These are phyloP conservation scores for Pantherophis alleghaniensis DNA, from an alignment of 2,797 vertebrate genomes.

Conservation along the genomic window DNA sequence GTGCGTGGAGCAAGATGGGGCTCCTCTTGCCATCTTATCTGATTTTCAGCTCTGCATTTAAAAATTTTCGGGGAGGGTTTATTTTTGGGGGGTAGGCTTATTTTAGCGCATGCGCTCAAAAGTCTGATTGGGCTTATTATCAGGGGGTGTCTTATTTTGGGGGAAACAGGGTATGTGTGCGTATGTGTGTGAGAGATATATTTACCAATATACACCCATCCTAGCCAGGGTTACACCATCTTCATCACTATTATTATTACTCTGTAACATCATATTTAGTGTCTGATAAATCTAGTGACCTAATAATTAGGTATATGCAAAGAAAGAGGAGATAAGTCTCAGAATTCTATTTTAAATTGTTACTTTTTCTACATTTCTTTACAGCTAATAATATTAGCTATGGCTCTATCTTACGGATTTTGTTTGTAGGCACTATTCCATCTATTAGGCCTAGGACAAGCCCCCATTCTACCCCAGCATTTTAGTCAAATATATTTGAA, in stretches of 20 bases:
- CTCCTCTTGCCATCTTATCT: too few species aligned
- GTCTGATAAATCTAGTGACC: neutral
- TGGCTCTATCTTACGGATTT: neutral
- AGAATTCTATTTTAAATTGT: neutral
- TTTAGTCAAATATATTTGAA: neutral
- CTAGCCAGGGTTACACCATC: neutral
- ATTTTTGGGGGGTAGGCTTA: too few species aligned
- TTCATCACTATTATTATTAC: neutral
- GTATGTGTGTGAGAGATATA: neutral
- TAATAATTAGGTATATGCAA: neutral
- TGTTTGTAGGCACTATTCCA: neutral
- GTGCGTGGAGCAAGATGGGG: too few species aligned
- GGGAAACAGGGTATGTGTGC: too few species aligned
- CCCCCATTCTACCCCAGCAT: neutral
- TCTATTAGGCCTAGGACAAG: neutral
- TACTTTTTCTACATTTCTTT: neutral
- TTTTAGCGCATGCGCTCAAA: too few species aligned
- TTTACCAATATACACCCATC: neutral
- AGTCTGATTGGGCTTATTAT: too few species aligned
- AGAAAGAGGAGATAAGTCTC: neutral
- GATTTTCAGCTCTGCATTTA: too few species aligned
- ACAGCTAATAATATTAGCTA: neutral
- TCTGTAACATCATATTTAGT: neutral
- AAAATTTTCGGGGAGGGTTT: too few species aligned
- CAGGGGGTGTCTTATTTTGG: too few species aligned